Base-by-base conservation (phyloP, 2,113 vertebrate species). In the Silurus meridionalis region DNA sequence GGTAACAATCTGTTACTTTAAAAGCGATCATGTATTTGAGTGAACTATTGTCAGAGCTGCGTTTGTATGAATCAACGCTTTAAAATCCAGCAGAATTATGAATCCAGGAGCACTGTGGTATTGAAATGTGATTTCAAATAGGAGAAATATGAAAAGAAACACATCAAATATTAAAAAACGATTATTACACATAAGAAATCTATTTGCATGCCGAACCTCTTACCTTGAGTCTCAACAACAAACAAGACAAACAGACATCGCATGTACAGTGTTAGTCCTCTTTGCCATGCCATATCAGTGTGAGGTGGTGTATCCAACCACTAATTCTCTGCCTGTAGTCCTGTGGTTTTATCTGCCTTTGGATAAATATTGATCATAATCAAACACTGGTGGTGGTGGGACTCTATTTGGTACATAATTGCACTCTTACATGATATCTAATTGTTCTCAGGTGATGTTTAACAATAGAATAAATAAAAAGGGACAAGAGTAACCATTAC, bases 231-330 rank as follows among this genome's bases (percentile, higher is more conserved):
- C 2, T 19, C 8, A 15, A 57, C 8, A n/a, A 19, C 53, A 8
- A 77, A 74, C 71, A 77, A 57, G 77, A 58, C 6, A 79, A 58
- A 57, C n/a, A 79, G 5, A 6, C 75, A 58, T 77, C 72, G 21
- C 50, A n/a, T 77, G 74, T 53, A 11, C 11, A 25, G n/a, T n/a
- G 14, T 25, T n/a, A 58, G n/a, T 55, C 13, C n/a, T 55, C 23
- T 28, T 83, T 83, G 72, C 69, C 48, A 17, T 48, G 69, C 69
- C 69, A 72, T 72, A 46, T 19, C 69, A 72, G 37, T 48, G 17
- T 72, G 15, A 72, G 37, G 37, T 48, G 19, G 69, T 48, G 17
- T 19, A 9, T 21, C 8, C 37, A 48, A 19, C 37, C 1, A 48
- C 37, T 48, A 17, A 48, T 72, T 71, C 52, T 25, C 83, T 50